Base-by-base conservation (phyloP, 2,113 vertebrate genomes). In the Ptychochromis oligacanthus region DNA sequence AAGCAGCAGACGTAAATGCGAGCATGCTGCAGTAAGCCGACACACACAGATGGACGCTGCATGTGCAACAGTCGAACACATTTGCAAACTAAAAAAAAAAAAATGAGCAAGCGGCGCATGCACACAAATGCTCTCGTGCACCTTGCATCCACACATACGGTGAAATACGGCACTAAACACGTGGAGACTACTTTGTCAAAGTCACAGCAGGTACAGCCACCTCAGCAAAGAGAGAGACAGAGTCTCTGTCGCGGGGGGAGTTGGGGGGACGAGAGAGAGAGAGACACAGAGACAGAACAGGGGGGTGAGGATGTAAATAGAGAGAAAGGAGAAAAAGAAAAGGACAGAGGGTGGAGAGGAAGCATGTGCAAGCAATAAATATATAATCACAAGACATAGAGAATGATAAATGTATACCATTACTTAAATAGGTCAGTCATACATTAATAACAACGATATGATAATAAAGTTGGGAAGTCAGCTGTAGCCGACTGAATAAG, bases 201-300 rank as follows among this genome's bases (percentile, higher is more conserved):
- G 95, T 96, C 95, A 95, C 89, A 84, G 93, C 89, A 94, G 95
- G 94, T 95, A 95, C 85, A 94, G 94, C 94, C 87, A 94, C 93
- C 93, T 95, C 94, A 96, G 95, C 94, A 96, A 92, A 93, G 91
- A 90, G 72, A 91, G 91, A 93, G 84, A 88, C 87, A 86, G 81
- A 82, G 84, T 40, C n/a, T n/a, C n/a, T n/a, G n/a, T n/a, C n/a
- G n/a, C 88, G 77, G 80, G 54, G 87, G 86, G 87, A 11, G 40
- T 18, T 46, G 12, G 40, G 70, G 56, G 36, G 22, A 34, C 60
- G 75, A 22, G 61, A 22, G 56, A 34, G 55, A 54, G 67, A 34
- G 72, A 18, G 77, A 84, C n/a, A n/a, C n/a, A n/a, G 75, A 55
- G 58, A 81, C 49, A 67, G 79, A 88, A 67, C 11, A 15, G 46